Base-by-base conservation (phyloP, 2,797 vertebrate species). In the Thalassophryne amazonica region DNA sequence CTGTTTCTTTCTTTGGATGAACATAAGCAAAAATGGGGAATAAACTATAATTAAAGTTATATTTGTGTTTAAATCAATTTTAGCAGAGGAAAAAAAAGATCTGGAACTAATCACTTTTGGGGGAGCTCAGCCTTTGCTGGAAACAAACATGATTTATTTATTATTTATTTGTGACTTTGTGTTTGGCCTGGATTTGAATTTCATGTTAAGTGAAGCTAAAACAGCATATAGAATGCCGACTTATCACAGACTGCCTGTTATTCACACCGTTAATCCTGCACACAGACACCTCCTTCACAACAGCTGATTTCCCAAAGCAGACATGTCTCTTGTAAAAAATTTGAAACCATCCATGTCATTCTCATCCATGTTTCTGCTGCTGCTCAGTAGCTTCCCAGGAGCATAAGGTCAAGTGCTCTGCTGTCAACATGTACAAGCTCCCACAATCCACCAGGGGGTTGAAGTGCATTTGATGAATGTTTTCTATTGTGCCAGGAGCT, bases 391-490 rank as follows among this genome's bases (percentile, higher is more conserved):
- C 34, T 65, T 61, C 50, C 14, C 7, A 47, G 19, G 67, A 60
- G 17, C 28, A 17, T 8, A n/a, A 55, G 50, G 16, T 62, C 64
- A 65, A 36, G 45, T 49, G 56, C 70, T 67, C 60, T n/a, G n/a
- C 27, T 43, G 43, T 47, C 29, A 49, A 45, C 56, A 60, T 78
- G 74, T 61, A 45, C 32, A 34, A 24, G 43, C 54, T 59, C 42
- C 38, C 58, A 41, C 41, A 45, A 32, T 51, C 40, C 57, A 36
- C 13, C 32, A 33, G 52, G 43, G 73, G 25, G 36, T 39, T 25
- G 60, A 54, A 54, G 50, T 42, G 41, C 49, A 59, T 76, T 39
- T 61, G 35, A 67, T 58, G 63, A 62, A 81, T 69, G 60, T 39
- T 51, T 15, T 16, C 27, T 22, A 20, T 40, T 29, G 59, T 60